Percentiles rank a stretch among this genome's conserved stretches.
These are phyloP conservation scores for Rhimphoctona megacephalus DNA, from an alignment of 2,888 invertebrate genomes.

Conservation along the genomic window DNA sequence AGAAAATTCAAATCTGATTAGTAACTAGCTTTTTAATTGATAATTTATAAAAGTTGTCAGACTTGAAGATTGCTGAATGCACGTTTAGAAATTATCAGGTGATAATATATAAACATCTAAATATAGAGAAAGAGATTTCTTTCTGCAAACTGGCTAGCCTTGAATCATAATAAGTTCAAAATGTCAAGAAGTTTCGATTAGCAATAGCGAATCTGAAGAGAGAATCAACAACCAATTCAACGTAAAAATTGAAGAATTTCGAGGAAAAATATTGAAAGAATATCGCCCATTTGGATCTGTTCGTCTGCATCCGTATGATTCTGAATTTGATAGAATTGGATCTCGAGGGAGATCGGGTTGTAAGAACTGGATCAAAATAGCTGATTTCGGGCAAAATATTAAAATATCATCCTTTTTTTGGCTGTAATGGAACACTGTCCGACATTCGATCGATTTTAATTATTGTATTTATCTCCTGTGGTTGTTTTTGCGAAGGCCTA, in stretches of 20 bases:
- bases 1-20: not conserved
- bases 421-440: not conserved
- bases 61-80: not conserved
- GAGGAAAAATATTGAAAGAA: constrained; percentile 1
- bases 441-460: constrained; percentile 2
- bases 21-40: constrained; percentile 2
- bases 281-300: not conserved
- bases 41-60: not conserved
- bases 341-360: constrained; percentile 20
- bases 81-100: constrained; percentile 13
- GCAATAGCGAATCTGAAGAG: constrained; percentile 17
- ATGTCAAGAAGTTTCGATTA: constrained; percentile 54
- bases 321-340: not conserved
- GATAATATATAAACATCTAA: not conserved
- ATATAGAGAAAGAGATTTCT: constrained; percentile 22
- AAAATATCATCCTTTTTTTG: not conserved
- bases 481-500: not conserved
- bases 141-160: constrained; percentile 56
- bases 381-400: not conserved
- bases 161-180: constrained; percentile 60
- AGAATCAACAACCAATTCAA: not conserved
- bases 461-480: not conserved
- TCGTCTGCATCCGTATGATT: not conserved
- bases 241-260: constrained; percentile 8
- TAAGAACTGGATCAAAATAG: constrained; percentile 23